Percentiles rank a stretch among this genome's conserved stretches.
Evolutionary conservation across 1,140 invertebrate genomes (phyloP).

Genomic region (Drosophila micromelanica): DNA sequence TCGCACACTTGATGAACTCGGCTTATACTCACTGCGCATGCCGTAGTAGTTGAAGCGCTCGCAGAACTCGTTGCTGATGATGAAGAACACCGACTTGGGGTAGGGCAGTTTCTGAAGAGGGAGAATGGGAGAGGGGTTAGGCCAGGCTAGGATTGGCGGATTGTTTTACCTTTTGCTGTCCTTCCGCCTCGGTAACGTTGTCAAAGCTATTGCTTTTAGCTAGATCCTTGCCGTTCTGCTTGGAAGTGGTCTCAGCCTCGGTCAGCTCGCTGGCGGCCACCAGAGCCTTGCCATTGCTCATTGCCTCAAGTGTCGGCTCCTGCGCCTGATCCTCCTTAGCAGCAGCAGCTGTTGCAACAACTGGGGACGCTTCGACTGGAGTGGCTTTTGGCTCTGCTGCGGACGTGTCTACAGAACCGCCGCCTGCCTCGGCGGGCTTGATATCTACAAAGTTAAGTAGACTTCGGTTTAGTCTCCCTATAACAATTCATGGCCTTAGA

Average conservation of each 20-base stretch:
- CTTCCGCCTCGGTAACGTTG: slow-evolving; percentile 70
- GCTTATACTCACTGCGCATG: slow-evolving; percentile 92
- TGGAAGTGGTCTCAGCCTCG: slow-evolving; percentile 6
- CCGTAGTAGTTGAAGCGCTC: slow-evolving; percentile 98
- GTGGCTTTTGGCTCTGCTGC: neutral
- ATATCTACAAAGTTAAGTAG: slow-evolving; percentile 47
- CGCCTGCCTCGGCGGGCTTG: slow-evolving; percentile 32
- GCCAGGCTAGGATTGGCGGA: too few relatives aligned
- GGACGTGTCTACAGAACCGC: slow-evolving; percentile 10
- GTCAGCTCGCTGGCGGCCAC: slow-evolving; percentile 28
- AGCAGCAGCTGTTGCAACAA: neutral
- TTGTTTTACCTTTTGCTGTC: slow-evolving; percentile 65
- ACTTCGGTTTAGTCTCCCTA: too few relatives aligned
- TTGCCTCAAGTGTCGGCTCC: neutral
- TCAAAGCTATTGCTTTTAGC: slow-evolving; percentile 31
- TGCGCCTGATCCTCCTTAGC: neutral
- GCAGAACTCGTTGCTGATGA: slow-evolving; percentile 97
- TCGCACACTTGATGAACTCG: slow-evolving; percentile 63
- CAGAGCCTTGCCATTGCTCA: slow-evolving; percentile 46
- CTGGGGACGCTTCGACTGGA: neutral
- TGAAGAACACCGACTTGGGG: slow-evolving; percentile 96
- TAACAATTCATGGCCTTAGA: too few relatives aligned
- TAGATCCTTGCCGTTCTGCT: slow-evolving; percentile 50
- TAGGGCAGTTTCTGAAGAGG: slow-evolving; percentile 90
- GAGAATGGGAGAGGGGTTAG: neutral